These are phyloP conservation scores for Acanthoscelides obtectus DNA, from an alignment of 2,888 invertebrate species.

Conservation along the genomic window DNA sequence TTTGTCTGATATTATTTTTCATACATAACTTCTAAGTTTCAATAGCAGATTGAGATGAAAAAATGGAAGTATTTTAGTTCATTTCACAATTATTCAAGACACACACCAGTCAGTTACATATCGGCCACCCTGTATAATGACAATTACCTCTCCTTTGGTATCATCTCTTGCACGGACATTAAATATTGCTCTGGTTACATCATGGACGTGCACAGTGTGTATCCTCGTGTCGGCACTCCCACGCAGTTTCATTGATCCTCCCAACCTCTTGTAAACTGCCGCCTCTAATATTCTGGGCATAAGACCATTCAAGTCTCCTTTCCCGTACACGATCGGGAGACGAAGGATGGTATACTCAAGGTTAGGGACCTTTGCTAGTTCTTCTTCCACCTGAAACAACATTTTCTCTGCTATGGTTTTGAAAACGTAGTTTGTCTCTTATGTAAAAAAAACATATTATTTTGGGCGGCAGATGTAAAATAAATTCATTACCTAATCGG, in stretches of 20 bases:
- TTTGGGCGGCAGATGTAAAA: too few species aligned
- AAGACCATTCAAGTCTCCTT: constrained; percentile 76
- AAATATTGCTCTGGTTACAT: constrained; percentile 81
- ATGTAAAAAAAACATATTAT: too few species aligned
- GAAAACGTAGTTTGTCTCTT: background rate
- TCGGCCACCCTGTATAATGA: too few species aligned
- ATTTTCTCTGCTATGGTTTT: background rate
- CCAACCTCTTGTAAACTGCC: constrained; percentile 80
- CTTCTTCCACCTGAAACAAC: constrained; percentile 63
- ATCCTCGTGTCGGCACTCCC: constrained; percentile 81
- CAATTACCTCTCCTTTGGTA: constrained; percentile 37
- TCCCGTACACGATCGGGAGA: constrained; percentile 82
- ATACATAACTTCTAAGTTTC: too few species aligned
- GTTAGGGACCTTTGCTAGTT: constrained; percentile 62
- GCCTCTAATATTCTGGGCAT: constrained; percentile 83
- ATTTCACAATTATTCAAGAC: too few species aligned
- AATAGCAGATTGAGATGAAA: too few species aligned
- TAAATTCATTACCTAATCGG: too few species aligned
- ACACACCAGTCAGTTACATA: too few species aligned
- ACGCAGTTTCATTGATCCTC: constrained; percentile 86
- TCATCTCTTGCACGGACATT: constrained; percentile 50
- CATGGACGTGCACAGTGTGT: constrained; percentile 83
- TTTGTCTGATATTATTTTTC: too few species aligned
- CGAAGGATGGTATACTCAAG: constrained; percentile 75
- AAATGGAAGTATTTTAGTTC: too few species aligned